Evolutionary conservation across 2,797 vertebrate genomes (phyloP), one percentile per base, ranked within the genome.

Genomic region (Sylvilagus floridanus): DNA sequence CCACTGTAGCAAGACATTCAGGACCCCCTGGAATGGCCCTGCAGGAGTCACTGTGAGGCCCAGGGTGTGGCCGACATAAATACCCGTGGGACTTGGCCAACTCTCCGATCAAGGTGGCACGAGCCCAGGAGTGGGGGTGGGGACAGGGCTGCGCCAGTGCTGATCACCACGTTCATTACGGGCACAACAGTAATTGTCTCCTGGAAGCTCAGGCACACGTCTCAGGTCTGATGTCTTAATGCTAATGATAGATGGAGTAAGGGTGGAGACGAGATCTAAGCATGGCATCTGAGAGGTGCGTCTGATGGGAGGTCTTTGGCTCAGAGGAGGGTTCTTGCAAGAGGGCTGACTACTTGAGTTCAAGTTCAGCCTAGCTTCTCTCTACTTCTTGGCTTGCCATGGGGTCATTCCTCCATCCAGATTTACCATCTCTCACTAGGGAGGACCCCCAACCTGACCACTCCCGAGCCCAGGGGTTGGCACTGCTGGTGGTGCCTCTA

Each of bases 11-110:
- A 37, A 1, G 3, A 79, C 28, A 77, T 62, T 24, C 28, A 30
- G 37, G 68, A 68, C 26, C 84, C 37, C 76, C 65, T 0, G 1
- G 91, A 90, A 75, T 28, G 81, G 82, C 73, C 57, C 54, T 63
- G 35, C 30, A 16, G 94, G 79, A 66, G 68, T 73, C 71, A 57
- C 2, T 69, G 77, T 0, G 4, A 88, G 30, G 60, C 62, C 28
- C 91, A 79, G 79, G 84, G 69, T 47, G 57, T 10, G 75, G 91
- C 68, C 83, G 89, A 90, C 52, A 71, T 73, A 89, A 90, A 96
- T 26, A 79, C 26, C 65, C 32, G n/a, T 19, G 32, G 88, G 81
- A 94, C 84, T 37, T 17, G 68, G 81, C 87, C 69, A 54, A 66
- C 50, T 50, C 92, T 91, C 69, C 75, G 30, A 57, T 84, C 71